Conservation (phyloP, 2,113 vertebrate genomes). For the Myotis yumanensis region DNA sequence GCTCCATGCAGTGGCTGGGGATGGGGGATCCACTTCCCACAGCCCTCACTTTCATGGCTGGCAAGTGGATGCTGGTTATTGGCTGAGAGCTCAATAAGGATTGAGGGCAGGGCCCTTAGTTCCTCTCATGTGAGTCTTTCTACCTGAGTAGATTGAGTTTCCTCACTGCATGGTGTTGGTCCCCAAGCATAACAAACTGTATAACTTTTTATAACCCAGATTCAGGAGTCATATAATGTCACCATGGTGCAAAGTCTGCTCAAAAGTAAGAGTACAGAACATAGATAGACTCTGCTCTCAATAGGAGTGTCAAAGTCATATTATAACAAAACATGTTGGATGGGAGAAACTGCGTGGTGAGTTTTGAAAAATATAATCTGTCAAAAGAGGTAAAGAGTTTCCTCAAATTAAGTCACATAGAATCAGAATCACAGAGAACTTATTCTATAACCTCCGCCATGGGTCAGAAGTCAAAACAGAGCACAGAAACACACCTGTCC, state of each 20-base stretch:
- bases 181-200: neutral
- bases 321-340: neutral
- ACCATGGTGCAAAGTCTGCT: neutral
- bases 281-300: neutral
- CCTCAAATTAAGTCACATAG: neutral
- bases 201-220: neutral
- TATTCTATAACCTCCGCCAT: neutral
- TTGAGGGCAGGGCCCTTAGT: neutral
- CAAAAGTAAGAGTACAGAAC: neutral
- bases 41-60: neutral
- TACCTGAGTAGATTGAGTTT: neutral
- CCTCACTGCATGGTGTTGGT: neutral
- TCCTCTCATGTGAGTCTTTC: neutral
- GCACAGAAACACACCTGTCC: neutral
- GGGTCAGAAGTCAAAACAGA: neutral
- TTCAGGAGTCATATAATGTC: neutral
- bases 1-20: neutral
- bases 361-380: neutral
- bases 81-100: neutral
- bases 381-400: neutral
- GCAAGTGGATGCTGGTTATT: neutral
- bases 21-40: neutral
- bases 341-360: neutral
- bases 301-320: neutral
- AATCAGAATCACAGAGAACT: neutral